A percentile compares a stretch with the other conserved stretches of the same genome.
Conservation (phyloP, 53 echinoderm and acorn worm genomes). For the Actinopyga echinites region DNA sequence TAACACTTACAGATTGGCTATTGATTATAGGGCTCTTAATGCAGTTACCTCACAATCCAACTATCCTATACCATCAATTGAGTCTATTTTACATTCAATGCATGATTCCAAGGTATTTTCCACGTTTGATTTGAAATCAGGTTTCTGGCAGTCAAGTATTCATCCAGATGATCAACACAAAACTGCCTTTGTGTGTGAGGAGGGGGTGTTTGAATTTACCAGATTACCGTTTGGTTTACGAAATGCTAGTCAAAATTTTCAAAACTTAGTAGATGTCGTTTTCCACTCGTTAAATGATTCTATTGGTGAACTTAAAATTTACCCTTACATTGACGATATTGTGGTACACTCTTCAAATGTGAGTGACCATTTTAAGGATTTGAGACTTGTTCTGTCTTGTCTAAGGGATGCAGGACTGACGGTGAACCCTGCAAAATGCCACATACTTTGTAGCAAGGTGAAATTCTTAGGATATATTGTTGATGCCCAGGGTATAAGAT, state of each 20-base stretch:
- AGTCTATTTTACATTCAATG: neutral
- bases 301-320: neutral
- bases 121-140: constrained; percentile 28
- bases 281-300: neutral
- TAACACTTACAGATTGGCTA: neutral
- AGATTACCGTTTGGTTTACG: neutral
- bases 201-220: no score
- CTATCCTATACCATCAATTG: neutral
- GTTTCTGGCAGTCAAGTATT: constrained; percentile 19
- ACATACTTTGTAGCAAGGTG: constrained; percentile 8
- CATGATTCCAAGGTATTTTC: constrained; percentile 6
- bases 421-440: constrained; percentile 51
- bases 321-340: constrained; percentile 34
- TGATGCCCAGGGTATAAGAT: neutral
- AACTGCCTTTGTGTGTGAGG: neutral
- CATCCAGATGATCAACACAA: neutral
- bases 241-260: neutral
- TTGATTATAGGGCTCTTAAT: constrained; percentile 3
- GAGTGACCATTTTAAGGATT: neutral
- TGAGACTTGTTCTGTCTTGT: neutral
- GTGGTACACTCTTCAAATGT: constrained; percentile 5
- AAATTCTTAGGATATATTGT: constrained; percentile 12
- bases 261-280: neutral
- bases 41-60: neutral
- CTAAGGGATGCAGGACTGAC: constrained; percentile 49